Evolutionary conservation across 2,888 invertebrate species (phyloP).

Genomic region (Hyalella azteca): DNA sequence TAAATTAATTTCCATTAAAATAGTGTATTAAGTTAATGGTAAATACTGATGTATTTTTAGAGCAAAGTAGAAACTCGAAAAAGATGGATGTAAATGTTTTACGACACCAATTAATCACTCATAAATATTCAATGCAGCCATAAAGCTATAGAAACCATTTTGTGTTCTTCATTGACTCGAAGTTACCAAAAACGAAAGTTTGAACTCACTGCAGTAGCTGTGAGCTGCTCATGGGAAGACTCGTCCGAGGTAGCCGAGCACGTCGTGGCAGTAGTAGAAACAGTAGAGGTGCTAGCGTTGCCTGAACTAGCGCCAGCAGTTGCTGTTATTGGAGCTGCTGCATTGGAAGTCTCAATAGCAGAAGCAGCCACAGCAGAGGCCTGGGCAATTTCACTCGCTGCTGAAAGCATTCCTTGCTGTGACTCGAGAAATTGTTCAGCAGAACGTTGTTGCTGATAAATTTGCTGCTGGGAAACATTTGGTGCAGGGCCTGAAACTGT

Average conservation of each 20-base stretch:
- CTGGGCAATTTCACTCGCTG: neutral
- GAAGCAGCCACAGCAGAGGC: neutral
- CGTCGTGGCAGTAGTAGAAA: neutral
- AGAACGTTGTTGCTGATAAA: neutral
- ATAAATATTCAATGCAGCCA: no score
- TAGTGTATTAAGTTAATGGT: no score
- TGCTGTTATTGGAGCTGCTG: neutral
- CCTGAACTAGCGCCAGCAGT: neutral
- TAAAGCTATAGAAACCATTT: no score
- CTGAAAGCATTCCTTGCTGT: slow-evolving; percentile 8
- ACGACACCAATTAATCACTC: no score
- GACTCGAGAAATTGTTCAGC: slow-evolving; percentile 5
- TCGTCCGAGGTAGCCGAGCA: neutral
- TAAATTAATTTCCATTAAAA: no score
- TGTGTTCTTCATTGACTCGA: no score
- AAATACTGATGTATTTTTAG: no score
- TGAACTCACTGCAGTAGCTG: neutral
- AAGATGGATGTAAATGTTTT: no score
- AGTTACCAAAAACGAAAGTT: no score
- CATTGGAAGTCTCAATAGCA: neutral
- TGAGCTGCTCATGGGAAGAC: neutral
- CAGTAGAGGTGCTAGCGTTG: neutral
- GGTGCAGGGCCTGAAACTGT: neutral
- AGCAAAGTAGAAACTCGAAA: no score
- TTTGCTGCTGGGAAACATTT: neutral